These are phyloP conservation scores for Geococcyx californianus DNA, from an alignment of 2,113 vertebrate species.

Conservation along the genomic window DNA sequence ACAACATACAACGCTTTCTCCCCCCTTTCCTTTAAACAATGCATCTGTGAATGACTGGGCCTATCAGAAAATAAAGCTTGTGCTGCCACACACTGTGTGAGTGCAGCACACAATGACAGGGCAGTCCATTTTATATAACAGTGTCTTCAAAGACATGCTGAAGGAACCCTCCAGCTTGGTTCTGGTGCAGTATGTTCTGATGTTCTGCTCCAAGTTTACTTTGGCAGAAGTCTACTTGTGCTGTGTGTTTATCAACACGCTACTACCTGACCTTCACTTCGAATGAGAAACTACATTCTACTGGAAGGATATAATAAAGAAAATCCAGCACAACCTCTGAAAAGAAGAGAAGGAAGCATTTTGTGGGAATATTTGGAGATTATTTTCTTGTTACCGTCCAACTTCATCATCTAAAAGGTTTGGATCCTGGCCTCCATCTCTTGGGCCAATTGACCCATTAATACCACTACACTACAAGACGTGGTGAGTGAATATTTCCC, in stretches of 20 bases:
- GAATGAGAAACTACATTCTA: background rate
- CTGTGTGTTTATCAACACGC: background rate
- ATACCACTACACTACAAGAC: background rate
- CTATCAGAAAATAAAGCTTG: background rate
- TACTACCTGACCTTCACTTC: background rate
- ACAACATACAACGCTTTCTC: background rate
- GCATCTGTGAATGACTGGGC: background rate
- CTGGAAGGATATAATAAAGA: background rate
- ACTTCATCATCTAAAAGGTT: background rate
- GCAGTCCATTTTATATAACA: background rate
- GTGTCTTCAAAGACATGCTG: background rate
- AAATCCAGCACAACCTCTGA: background rate
- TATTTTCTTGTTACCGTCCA: background rate
- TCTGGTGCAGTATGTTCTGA: background rate
- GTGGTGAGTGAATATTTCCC: background rate
- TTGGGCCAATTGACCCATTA: background rate
- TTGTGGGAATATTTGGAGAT: background rate
- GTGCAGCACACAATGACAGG: background rate
- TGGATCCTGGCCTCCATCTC: background rate
- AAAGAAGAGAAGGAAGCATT: background rate
- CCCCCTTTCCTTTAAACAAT: background rate
- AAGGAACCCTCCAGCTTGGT: background rate
- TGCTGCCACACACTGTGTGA: background rate
- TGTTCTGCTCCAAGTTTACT: background rate
- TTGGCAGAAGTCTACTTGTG: background rate